A percentile compares a stretch with the other conserved stretches of the same genome.
Conservation (phyloP, 2,113 vertebrate species). For the Megaleporinus macrocephalus region DNA sequence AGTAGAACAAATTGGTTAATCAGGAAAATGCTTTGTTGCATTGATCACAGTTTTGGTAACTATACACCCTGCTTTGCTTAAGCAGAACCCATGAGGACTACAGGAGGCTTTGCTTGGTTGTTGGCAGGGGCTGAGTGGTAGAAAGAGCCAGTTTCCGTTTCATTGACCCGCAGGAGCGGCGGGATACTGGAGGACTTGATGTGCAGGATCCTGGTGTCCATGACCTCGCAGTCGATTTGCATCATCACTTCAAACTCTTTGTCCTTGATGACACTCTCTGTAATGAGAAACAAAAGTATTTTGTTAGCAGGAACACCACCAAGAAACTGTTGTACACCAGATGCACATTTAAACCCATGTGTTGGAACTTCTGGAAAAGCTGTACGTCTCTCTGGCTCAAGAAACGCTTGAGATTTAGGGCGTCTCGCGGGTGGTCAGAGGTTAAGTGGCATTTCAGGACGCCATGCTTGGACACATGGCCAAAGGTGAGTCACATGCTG, state of each 20-base stretch:
- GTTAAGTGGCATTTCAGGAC: slow-evolving; percentile 36
- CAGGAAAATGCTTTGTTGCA: background rate
- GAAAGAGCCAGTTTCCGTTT: slow-evolving; percentile 71
- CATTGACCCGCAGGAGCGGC: slow-evolving; percentile 85
- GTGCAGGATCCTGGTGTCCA: slow-evolving; percentile 92
- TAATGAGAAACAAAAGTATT: slow-evolving; percentile 9
- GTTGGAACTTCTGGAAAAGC: background rate
- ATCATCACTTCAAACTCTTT: slow-evolving; percentile 95
- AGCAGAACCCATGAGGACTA: slow-evolving; percentile 84
- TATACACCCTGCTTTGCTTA: slow-evolving; percentile 28
- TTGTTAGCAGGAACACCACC: background rate
- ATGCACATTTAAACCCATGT: background rate
- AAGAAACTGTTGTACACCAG: background rate
- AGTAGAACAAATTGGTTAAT: background rate
- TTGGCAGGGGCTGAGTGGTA: slow-evolving; percentile 77
- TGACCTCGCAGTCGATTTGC: slow-evolving; percentile 97
- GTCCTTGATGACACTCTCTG: slow-evolving; percentile 91
- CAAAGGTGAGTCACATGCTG: slow-evolving; percentile 67
- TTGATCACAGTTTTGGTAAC: background rate
- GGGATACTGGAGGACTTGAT: slow-evolving; percentile 92
- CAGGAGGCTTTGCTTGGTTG: slow-evolving; percentile 70
- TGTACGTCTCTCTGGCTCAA: background rate
- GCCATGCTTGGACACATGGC: slow-evolving; percentile 49
- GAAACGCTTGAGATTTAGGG: slow-evolving; percentile 9
- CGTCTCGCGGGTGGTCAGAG: slow-evolving; percentile 15